Evolutionary conservation across 2,797 vertebrate species (phyloP).

Genomic region (Cheirogaleus major): DNA sequence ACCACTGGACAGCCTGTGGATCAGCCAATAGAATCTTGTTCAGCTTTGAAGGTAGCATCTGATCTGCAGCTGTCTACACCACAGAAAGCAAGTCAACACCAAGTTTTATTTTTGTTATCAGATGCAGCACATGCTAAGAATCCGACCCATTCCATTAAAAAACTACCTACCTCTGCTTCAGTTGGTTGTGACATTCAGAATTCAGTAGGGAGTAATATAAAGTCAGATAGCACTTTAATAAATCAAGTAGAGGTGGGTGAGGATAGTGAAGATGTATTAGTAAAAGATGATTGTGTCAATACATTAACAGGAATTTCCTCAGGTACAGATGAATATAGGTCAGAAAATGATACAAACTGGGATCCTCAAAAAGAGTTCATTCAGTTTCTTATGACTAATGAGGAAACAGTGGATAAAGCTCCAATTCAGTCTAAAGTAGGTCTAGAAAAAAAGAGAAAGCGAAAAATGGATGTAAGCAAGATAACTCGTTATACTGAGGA

Average conservation of each 20-base stretch:
- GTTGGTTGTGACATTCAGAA: constrained; percentile 90
- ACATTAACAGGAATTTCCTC: constrained; percentile 90
- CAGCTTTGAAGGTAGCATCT: constrained; percentile 91
- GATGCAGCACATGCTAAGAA: constrained; percentile 93
- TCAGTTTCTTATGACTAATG: constrained; percentile 90
- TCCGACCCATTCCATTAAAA: constrained; percentile 92
- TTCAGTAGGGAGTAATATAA: constrained; percentile 88
- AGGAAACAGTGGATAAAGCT: constrained; percentile 88
- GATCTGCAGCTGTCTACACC: constrained; percentile 93
- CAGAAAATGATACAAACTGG: constrained; percentile 90
- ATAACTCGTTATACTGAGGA: constrained; percentile 89
- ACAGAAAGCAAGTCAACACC: constrained; percentile 90
- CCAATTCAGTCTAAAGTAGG: constrained; percentile 85
- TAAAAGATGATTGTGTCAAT: constrained; percentile 86
- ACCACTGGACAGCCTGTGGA: constrained; percentile 91
- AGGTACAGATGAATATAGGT: constrained; percentile 89
- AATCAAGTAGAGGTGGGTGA: constrained; percentile 89
- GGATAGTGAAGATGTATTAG: constrained; percentile 85
- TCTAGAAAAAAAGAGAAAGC: constrained; percentile 90
- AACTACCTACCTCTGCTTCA: constrained; percentile 91
- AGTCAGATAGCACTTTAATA: constrained; percentile 91
- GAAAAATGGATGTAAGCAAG: constrained; percentile 90
- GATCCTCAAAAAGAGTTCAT: constrained; percentile 93
- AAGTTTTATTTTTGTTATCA: constrained; percentile 92
- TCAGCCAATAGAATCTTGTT: constrained; percentile 90